A percentile compares a stretch with the other conserved stretches of the same genome.
phyloP scores from a whole-genome alignment of 1,140 invertebrate genomes.

The Cotesia glomerata region DNA sequence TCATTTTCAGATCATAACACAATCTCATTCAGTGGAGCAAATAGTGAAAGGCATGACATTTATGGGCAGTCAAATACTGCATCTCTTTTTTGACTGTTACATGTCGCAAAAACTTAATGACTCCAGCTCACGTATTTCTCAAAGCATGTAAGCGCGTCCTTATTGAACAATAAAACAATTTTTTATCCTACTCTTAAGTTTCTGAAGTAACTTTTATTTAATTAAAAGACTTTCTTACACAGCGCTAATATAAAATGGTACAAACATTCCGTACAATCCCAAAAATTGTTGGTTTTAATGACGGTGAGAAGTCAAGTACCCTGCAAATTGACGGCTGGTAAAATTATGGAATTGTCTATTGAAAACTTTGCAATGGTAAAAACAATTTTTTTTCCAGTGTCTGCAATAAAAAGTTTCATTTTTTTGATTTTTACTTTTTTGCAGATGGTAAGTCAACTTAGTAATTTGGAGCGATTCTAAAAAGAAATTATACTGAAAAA shows the following conservation, averaged over 20 bases:
- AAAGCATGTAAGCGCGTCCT: not conserved
- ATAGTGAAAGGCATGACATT: not conserved
- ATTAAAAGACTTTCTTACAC: not conserved
- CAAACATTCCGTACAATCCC: slow-evolving; percentile 5
- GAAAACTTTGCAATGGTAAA: slow-evolving; percentile 15
- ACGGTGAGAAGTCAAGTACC: slow-evolving; percentile 27
- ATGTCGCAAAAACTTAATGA: not conserved
- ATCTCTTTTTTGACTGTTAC: slow-evolving; percentile 2
- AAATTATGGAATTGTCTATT: slow-evolving; percentile 24
- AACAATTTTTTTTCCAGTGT: not conserved
- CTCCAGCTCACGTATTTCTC: not conserved
- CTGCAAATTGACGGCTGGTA: slow-evolving; percentile 29
- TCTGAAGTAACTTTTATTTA: not conserved
- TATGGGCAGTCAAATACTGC: not conserved
- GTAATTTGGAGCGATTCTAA: too few species aligned
- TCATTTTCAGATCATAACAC: not conserved
- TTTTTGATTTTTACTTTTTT: too few species aligned
- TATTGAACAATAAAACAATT: too few species aligned
- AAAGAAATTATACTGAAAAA: too few species aligned
- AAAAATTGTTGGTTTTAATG: slow-evolving; percentile 33
- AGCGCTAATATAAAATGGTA: slow-evolving; percentile 20
- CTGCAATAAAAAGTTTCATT: too few species aligned
- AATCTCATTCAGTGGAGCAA: not conserved
- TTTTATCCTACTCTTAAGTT: not conserved
- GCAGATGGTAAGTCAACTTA: too few species aligned